A percentile compares a stretch with the other conserved stretches of the same genome.
phyloP scores from a whole-genome alignment of 2,113 vertebrate species.

The Boulengeromyrus knoepffleri region DNA sequence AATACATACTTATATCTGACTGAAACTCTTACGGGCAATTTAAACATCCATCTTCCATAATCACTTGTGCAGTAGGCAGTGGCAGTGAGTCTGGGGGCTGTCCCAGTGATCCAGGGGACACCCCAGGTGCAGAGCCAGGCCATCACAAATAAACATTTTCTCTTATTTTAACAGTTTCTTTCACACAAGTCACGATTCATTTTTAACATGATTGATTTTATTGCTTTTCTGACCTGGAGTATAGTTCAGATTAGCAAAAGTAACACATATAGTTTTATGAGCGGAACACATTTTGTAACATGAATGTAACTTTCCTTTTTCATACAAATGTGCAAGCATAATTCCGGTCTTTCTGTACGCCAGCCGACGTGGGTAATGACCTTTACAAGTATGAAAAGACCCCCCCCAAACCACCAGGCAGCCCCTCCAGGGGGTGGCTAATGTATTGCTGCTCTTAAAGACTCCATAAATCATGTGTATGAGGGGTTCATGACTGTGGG shows the following conservation, averaged over 20 bases:
- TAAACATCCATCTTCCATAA: background rate
- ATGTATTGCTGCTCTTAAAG: slow-evolving; percentile 29
- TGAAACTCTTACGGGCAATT: background rate
- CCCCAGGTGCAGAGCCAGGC: background rate
- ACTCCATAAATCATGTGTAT: slow-evolving; percentile 39
- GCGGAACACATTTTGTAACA: background rate
- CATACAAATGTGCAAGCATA: background rate
- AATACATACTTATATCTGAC: background rate
- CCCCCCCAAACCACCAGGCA: slow-evolving; percentile 4
- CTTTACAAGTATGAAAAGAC: background rate
- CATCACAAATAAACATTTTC: background rate
- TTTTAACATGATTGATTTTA: background rate
- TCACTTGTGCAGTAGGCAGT: background rate
- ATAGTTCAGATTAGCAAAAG: background rate
- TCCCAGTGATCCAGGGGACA: background rate
- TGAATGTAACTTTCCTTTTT: background rate
- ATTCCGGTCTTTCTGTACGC: background rate
- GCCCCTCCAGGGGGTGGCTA: slow-evolving; percentile 4
- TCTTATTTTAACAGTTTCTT: background rate
- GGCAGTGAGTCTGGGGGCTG: background rate
- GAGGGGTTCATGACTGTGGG: slow-evolving; percentile 26
- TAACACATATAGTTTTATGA: background rate
- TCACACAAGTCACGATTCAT: background rate
- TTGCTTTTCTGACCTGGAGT: background rate
- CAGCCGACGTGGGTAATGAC: background rate